Percentiles rank a stretch among this genome's conserved stretches.
phyloP scores from a whole-genome alignment of 2,888 invertebrate species.

The Thera britannica region DNA sequence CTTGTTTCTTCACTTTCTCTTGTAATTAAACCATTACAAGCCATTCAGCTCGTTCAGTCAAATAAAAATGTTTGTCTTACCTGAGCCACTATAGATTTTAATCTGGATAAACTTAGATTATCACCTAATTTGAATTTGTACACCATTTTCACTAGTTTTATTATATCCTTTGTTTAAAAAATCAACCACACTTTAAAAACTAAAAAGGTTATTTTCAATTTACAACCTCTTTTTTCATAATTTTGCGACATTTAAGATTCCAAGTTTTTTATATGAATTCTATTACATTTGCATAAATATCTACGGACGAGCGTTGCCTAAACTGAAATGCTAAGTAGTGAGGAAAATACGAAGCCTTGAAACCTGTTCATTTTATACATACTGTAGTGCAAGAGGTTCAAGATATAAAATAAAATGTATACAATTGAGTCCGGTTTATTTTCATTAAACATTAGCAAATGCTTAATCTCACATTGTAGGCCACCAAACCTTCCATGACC shows the following conservation, averaged over 20 bases:
- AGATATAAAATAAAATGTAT: neutral
- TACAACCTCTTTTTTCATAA: neutral
- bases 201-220: neutral
- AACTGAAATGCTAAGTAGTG: slow-evolving; percentile 10
- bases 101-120: slow-evolving; percentile 51
- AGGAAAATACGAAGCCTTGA: slow-evolving; percentile 32
- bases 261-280: neutral
- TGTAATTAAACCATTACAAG: too few relatives aligned
- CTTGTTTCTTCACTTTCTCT: too few relatives aligned
- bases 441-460: slow-evolving; percentile 16
- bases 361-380: slow-evolving; percentile 18
- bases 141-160: slow-evolving; percentile 58
- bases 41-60: neutral
- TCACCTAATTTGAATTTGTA: slow-evolving; percentile 53
- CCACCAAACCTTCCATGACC: slow-evolving; percentile 9
- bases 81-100: slow-evolving; percentile 64
- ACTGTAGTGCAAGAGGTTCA: neutral
- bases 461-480: slow-evolving; percentile 5
- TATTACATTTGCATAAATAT: neutral
- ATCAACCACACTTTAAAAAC: neutral
- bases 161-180: neutral
- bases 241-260: neutral
- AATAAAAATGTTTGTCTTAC: slow-evolving; percentile 49
- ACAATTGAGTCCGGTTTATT: slow-evolving; percentile 14
- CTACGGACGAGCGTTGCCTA: slow-evolving; percentile 23